phyloP scores from a whole-genome alignment of 2,888 invertebrate species.

The Gymnocheta viridis region DNA sequence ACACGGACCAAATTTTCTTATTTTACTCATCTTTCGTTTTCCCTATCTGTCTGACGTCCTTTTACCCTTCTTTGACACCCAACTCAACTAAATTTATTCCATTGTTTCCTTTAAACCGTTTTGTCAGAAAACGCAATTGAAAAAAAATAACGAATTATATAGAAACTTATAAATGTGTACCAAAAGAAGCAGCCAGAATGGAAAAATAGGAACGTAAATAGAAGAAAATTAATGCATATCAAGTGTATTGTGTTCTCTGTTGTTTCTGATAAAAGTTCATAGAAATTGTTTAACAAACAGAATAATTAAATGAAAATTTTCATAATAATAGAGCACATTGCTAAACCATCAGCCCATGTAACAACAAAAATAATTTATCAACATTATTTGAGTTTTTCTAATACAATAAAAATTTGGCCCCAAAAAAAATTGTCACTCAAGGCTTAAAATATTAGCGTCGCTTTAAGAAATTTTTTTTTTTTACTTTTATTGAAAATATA shows the following conservation, averaged over 20 bases:
- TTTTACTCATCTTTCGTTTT: background rate
- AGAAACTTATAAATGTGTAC: background rate
- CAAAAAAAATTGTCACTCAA: background rate
- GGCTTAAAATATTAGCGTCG: too few species aligned
- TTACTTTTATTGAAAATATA: too few species aligned
- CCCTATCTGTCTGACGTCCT: background rate
- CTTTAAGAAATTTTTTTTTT: too few species aligned
- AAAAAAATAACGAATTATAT: background rate
- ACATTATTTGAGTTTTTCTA: background rate
- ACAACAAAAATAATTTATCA: background rate
- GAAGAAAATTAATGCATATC: slow-evolving; percentile 55
- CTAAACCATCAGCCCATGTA: background rate
- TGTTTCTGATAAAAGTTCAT: slow-evolving; percentile 39
- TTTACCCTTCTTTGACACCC: background rate
- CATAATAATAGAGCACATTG: slow-evolving; percentile 42
- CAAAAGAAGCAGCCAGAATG: background rate
- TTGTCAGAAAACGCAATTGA: slow-evolving; percentile 24
- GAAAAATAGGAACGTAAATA: slow-evolving; percentile 9
- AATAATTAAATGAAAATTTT: slow-evolving; percentile 61
- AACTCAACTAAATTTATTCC: background rate
- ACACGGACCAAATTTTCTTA: background rate
- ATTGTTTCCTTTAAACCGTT: slow-evolving; percentile 23
- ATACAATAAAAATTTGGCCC: too few species aligned
- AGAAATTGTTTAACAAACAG: slow-evolving; percentile 50
- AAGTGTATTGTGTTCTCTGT: slow-evolving; percentile 20